Evolutionary conservation across 2,888 invertebrate genomes (phyloP).

Genomic region (Eudasyphora cyanicolor): DNA sequence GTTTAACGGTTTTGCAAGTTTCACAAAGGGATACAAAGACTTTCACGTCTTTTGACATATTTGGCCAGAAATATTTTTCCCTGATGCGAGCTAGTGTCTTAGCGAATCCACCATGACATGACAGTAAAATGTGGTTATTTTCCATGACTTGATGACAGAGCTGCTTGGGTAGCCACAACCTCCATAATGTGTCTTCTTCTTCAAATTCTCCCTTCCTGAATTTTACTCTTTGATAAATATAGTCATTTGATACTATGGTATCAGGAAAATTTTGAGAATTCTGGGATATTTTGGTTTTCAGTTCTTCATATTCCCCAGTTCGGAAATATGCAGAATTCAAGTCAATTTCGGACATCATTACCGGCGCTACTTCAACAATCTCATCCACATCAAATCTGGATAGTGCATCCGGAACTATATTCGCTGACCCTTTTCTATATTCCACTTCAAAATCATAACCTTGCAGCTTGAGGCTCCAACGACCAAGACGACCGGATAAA

Average conservation of each 20-base stretch:
- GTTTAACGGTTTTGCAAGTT: conserved; percentile 2
- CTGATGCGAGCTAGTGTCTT: conserved; percentile 14
- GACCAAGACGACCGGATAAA: conserved; percentile 18
- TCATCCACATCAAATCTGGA: conserved; percentile 38
- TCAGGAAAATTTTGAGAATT: background rate
- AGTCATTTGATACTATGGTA: conserved; percentile 1
- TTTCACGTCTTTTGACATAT: conserved; percentile 21
- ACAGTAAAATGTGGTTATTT: background rate
- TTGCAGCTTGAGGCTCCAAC: background rate
- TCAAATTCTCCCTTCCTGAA: conserved; percentile 14
- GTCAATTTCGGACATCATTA: background rate
- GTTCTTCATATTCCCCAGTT: background rate
- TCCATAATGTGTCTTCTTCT: background rate
- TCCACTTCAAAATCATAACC: background rate
- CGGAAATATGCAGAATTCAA: background rate
- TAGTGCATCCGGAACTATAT: background rate
- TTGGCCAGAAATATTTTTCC: no score
- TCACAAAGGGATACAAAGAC: background rate
- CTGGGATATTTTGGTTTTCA: background rate
- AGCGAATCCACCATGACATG: conserved; percentile 28
- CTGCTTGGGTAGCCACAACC: background rate
- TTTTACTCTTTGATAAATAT: conserved; percentile 3
- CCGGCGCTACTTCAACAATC: background rate
- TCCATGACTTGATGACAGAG: background rate
- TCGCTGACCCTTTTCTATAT: background rate